Conservation (phyloP, 2,797 vertebrate genomes). For the Valencia hispanica region DNA sequence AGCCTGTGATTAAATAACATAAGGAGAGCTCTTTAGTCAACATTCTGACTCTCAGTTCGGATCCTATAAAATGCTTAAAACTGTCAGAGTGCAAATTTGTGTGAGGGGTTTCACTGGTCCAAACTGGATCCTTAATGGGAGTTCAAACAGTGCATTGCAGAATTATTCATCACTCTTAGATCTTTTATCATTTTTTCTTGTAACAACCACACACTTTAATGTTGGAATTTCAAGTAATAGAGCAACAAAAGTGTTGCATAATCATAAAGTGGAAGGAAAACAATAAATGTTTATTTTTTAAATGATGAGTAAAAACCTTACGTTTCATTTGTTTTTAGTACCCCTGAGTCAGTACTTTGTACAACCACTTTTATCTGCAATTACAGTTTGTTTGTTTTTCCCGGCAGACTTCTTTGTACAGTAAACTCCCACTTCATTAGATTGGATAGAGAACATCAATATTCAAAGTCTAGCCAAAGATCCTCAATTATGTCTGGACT, state of each 20-base stretch:
- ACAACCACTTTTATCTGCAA: not conserved
- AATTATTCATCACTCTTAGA: not conserved
- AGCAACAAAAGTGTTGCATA: not conserved
- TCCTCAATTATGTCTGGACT: no score
- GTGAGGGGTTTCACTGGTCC: not conserved
- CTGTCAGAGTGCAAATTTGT: not conserved
- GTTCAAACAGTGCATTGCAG: not conserved
- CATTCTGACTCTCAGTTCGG: not conserved
- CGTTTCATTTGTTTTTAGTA: not conserved
- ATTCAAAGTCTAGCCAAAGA: no score
- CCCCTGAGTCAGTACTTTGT: not conserved
- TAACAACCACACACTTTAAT: not conserved
- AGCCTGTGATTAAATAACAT: slow-evolving; percentile 12
- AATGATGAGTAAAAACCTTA: not conserved
- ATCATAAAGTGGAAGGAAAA: not conserved
- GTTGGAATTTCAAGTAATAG: not conserved
- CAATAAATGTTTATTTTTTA: not conserved
- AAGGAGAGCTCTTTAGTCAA: slow-evolving; percentile 13
- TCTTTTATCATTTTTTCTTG: not conserved
- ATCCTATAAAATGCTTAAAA: slow-evolving; percentile 12
- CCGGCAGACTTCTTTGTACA: no score
- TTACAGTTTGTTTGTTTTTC: not conserved
- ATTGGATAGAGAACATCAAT: no score
- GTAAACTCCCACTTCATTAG: no score
- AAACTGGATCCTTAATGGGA: not conserved